Evolutionary conservation across 1,140 invertebrate genomes (phyloP), one percentile per base, ranked within the genome.

Genomic region (Globodera rostochiensis): DNA sequence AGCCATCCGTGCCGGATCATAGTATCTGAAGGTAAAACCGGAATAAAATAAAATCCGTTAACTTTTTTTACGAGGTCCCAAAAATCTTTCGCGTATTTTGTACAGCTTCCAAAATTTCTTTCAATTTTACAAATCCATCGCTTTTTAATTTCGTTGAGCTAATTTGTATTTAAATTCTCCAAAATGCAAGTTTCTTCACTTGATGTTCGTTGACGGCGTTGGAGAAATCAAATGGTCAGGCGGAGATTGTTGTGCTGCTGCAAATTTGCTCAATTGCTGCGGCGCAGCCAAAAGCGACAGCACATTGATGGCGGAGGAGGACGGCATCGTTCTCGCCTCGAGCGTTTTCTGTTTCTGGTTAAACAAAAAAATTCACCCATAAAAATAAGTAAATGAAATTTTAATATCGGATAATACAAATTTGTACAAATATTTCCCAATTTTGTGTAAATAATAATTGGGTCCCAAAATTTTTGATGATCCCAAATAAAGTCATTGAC

Each of bases 1-100:
- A 88, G 6, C 87, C 87, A 80, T 88, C 87, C 46, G 83, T 83
- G 13, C 75, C 6, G 87, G 79, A 74, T 88, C 87, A 73, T 88
- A 88, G 73, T 90, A 87, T 67, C 83, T 87, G 46, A 49, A 60
- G 21, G 47, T 21, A 4, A 69, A 74, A 36, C 11, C 5, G 46
- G 50, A 36, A 36, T 36, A 36, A 36, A 36, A 36, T 36, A 36
- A 36, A 36, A 36, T 3, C 36, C 36, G 36, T 36, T 36, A 36
- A 36, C 36, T 25, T 36, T 36, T 36, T 36, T 36, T 36, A 36
- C 36, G 36, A 36, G 36, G 2, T 36, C 36, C 36, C 36, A 36
- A 36, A 25, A 36, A 36, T 36, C 36, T 36, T 36, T 36, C 1
- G 36, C 36, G 1, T 36, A 36, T 36, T 36, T 36, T 36, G 36